Percentiles rank a stretch among this genome's conserved stretches.
Conservation (phyloP, 2,113 vertebrate species). For the Macaca nemestrina region DNA sequence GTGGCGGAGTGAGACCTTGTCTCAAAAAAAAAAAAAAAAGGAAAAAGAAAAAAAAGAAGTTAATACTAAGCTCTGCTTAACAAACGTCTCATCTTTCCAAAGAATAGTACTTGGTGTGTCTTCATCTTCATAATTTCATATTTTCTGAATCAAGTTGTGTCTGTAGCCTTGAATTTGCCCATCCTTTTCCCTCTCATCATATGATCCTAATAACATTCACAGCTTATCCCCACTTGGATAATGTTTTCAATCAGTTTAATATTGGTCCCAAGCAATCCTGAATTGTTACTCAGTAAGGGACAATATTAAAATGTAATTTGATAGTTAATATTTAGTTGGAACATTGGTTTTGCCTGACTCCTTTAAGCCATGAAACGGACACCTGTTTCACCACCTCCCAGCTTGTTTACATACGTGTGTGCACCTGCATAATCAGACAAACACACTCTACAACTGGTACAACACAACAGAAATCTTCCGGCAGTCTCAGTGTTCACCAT, state of each 20-base stretch:
- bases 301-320: neutral
- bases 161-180: neutral
- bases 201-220: neutral
- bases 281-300: neutral
- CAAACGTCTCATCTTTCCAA: neutral
- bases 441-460: fast-evolving
- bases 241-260: slow-evolving; percentile 7
- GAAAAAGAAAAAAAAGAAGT: neutral
- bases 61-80: neutral
- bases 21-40: too few species aligned
- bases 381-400: neutral
- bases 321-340: neutral
- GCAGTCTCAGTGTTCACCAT: neutral
- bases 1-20: too few species aligned
- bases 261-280: neutral
- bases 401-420: neutral
- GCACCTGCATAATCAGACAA: neutral
- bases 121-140: neutral
- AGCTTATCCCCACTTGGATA: neutral
- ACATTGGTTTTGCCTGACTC: neutral
- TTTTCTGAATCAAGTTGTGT: neutral
- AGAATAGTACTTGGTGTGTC: neutral
- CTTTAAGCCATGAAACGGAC: neutral
- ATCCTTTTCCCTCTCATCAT: neutral
- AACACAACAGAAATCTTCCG: neutral